Evolutionary conservation across 1,140 invertebrate genomes (phyloP).

Genomic region (Neodiprion fabricii): DNA sequence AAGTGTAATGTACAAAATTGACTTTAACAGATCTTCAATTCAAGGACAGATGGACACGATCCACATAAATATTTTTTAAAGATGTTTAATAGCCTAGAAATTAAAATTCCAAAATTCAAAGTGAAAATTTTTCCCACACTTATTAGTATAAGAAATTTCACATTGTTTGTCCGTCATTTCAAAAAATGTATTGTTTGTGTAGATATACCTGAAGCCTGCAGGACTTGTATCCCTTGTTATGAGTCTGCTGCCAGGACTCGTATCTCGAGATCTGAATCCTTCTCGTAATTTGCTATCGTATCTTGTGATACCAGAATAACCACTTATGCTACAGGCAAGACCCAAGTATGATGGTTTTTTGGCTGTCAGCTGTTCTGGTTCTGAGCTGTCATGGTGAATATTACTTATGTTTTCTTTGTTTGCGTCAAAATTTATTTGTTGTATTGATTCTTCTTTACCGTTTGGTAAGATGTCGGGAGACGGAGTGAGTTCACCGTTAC

Average conservation of each 20-base stretch:
- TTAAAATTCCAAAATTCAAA: slow-evolving; percentile 19
- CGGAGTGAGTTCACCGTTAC: slow-evolving; percentile 48
- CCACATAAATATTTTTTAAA: too few relatives aligned
- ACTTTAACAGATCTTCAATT: too few relatives aligned
- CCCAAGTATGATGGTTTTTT: slow-evolving; percentile 83
- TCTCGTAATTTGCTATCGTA: slow-evolving; percentile 81
- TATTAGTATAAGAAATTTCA: slow-evolving; percentile 23
- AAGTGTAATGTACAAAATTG: too few relatives aligned
- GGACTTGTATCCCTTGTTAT: slow-evolving; percentile 65
- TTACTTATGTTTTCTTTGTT: slow-evolving; percentile 47
- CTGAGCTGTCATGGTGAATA: slow-evolving; percentile 42
- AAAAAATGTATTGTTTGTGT: slow-evolving; percentile 23
- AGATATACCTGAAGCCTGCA: slow-evolving; percentile 63
- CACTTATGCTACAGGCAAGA: slow-evolving; percentile 87
- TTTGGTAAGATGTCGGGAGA: slow-evolving; percentile 39
- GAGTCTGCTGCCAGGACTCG: slow-evolving; percentile 68
- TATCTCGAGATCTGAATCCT: slow-evolving; percentile 69
- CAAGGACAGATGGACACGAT: too few relatives aligned
- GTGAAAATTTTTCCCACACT: slow-evolving; percentile 18
- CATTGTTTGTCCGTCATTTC: slow-evolving; percentile 15
- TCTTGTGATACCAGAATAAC: slow-evolving; percentile 83
- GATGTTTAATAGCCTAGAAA: not conserved
- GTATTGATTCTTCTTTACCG: slow-evolving; percentile 45
- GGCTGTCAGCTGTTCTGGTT: slow-evolving; percentile 49
- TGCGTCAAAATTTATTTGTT: slow-evolving; percentile 46